Evolutionary conservation across 2,797 vertebrate species (phyloP).

Genomic region (Florisuga fusca): DNA sequence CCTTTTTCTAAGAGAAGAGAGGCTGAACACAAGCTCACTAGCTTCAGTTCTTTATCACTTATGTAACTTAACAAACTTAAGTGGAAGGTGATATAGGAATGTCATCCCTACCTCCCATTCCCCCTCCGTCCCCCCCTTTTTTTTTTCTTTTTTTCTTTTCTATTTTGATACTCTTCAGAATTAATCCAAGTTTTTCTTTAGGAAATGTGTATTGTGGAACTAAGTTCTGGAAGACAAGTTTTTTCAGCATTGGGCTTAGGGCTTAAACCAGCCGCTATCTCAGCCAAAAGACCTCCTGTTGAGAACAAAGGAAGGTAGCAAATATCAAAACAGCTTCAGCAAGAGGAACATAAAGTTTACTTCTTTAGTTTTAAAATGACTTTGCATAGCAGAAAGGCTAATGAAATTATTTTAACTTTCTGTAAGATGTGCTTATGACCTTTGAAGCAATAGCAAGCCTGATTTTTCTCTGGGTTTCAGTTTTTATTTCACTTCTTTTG

Average conservation of each 20-base stretch:
- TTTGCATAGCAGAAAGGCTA: neutral
- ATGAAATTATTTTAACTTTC: neutral
- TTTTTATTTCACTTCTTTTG: neutral
- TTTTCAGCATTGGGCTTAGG: neutral
- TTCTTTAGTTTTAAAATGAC: neutral
- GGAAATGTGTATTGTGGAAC: neutral
- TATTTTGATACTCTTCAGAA: neutral
- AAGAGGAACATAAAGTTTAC: neutral
- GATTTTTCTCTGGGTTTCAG: neutral
- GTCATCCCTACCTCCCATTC: neutral
- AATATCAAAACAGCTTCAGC: neutral
- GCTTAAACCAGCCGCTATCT: neutral
- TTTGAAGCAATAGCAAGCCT: neutral
- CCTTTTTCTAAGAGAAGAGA: neutral
- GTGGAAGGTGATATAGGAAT: neutral
- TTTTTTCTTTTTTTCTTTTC: accelerated
- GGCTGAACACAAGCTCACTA: neutral
- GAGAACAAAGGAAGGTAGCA: neutral
- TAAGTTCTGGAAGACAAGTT: neutral
- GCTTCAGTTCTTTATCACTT: neutral
- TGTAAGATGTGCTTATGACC: neutral
- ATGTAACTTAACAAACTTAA: neutral
- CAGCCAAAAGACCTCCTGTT: neutral
- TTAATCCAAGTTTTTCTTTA: neutral
- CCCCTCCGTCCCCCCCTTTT: no score